Conservation (phyloP, 1,140 invertebrate species). For the Tetragonula clypearis region DNA sequence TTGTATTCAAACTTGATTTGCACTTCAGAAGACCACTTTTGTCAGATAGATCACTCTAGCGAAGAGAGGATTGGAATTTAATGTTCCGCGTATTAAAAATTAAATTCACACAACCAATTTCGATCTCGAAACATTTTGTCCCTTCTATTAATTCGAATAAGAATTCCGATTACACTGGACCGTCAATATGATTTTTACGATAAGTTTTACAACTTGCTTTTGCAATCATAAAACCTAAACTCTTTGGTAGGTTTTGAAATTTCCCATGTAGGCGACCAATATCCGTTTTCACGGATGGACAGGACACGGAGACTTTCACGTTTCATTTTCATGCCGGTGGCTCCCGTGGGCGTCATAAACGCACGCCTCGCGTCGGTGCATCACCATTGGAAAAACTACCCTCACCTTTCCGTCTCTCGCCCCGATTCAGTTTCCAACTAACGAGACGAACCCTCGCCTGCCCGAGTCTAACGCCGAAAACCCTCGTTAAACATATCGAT, state of each 20-base stretch:
- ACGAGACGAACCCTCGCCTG: slow-evolving; percentile 43
- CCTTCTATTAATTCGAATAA: neutral
- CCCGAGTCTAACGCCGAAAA: slow-evolving; percentile 5
- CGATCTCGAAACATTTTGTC: neutral
- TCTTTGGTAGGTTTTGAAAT: neutral
- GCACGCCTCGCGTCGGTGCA: slow-evolving; percentile 52
- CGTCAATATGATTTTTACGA: neutral
- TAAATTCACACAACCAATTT: slow-evolving; percentile 16
- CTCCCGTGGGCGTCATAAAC: slow-evolving; percentile 57
- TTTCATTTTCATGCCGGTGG: slow-evolving; percentile 62
- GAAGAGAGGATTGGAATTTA: slow-evolving; percentile 33
- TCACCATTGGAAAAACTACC: slow-evolving; percentile 60
- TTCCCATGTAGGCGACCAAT: slow-evolving; percentile 14
- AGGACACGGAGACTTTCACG: slow-evolving; percentile 32
- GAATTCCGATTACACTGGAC: neutral
- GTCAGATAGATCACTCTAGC: slow-evolving; percentile 30
- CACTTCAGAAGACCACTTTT: slow-evolving; percentile 15
- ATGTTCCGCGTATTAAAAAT: slow-evolving; percentile 13
- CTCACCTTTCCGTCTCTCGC: slow-evolving; percentile 14
- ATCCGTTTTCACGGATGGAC: slow-evolving; percentile 39
- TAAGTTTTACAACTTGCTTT: neutral
- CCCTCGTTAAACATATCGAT: slow-evolving; percentile 17
- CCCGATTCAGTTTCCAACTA: slow-evolving; percentile 56
- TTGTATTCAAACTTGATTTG: neutral
- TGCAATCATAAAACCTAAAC: neutral